Evolutionary conservation across 2,888 invertebrate species (phyloP), one percentile per base, ranked within the genome.

Genomic region (Drosophila anceps): DNA sequence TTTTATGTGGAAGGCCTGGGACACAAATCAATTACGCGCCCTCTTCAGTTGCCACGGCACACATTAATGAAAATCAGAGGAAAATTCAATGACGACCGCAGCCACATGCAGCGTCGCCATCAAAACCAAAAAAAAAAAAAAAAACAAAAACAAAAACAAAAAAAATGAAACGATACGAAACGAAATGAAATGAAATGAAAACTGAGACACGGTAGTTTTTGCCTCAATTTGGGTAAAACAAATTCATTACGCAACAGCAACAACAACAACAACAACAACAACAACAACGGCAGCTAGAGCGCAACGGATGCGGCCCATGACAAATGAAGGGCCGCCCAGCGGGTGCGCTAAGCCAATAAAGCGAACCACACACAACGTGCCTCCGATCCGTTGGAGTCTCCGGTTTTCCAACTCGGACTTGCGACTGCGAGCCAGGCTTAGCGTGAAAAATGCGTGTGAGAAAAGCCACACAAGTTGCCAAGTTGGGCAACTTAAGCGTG

Each of bases 401-500:
- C 33, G 15, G 46, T 46, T 35, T 24, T 53, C 48, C 66, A 44
- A 15, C 73, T 48, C 48, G 18, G 61, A 63, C 60, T 44, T 62
- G 55, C 33, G 31, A 13, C 50, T 12, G 51, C 46, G 37, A 35
- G 53, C 35, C 27, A 53, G 67, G 65, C 70, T 84, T 88, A 86
- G 75, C 73, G 84, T 83, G 88, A 84, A 84, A 84, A 84, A 84
- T 86, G 81, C 39, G 54, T 72, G 86, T 86, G 88, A 86, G 84
- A 81, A 81, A 88, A 84, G 88, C 84, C 84, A 84, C 84, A 84
- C 84, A 84, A 84, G 84, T 88, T 64, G 84, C 60, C 69, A 60
- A 70, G 69, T 64, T 48, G 71, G 35, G 44, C 64, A 50, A 54
- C 61, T 74, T 74, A 79, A 65, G 79, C 69, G 67, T 69, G 15